phyloP scores from a whole-genome alignment of 2,113 vertebrate species.

The Mus musculus region GRCm39 chr6:149057501-149058000 shows the following conservation, averaged over 20 bases:
- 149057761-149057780: background rate
- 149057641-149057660: no score
- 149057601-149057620: no score
- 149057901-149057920: background rate
- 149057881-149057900: background rate
- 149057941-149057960: background rate
- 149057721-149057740: background rate
- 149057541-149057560: no score
- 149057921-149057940: background rate
- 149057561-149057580: no score
- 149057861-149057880: background rate
- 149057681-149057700: background rate
- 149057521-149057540: no score
- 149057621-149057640: no score
- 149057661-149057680: no score
- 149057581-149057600: no score
- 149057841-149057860: background rate
- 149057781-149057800: background rate
- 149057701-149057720: background rate
- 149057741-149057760: background rate
- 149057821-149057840: background rate
- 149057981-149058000: no score
- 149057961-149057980: background rate
- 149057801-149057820: background rate
- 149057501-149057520: no score